These are phyloP conservation scores for Gymnothorax reevesii DNA, from an alignment of 2,797 vertebrate species.

Conservation along the genomic window DNA sequence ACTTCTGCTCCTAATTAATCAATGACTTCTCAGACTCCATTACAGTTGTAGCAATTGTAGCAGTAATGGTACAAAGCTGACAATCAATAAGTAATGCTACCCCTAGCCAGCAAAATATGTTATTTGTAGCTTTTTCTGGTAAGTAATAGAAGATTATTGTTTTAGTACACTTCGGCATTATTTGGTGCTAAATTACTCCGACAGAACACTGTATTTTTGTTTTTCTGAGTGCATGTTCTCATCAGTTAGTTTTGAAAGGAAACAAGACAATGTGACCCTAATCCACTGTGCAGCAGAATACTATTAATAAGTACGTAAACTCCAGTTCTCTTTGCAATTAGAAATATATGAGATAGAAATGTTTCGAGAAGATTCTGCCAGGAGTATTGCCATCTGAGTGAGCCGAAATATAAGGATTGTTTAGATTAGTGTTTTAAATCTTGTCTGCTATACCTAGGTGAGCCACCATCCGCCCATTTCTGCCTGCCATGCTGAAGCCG, in stretches of 20 bases:
- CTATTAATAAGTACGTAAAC: neutral
- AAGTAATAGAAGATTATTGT: too few species aligned
- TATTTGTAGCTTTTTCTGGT: too few species aligned
- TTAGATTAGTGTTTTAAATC: neutral
- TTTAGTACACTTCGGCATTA: too few species aligned
- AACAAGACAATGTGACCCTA: too few species aligned
- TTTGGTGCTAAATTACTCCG: too few species aligned
- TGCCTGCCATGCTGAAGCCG: constrained; percentile 86
- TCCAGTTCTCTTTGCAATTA: neutral
- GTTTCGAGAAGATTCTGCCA: neutral
- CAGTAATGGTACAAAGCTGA: too few species aligned
- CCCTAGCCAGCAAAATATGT: too few species aligned
- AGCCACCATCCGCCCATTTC: constrained; percentile 92
- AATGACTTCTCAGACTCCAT: neutral
- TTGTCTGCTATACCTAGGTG: constrained; percentile 68
- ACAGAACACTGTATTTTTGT: too few species aligned
- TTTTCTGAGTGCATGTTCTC: too few species aligned
- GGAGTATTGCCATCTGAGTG: neutral
- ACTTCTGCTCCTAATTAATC: neutral
- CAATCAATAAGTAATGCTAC: too few species aligned
- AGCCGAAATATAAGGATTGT: neutral
- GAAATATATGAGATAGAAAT: neutral
- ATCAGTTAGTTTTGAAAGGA: neutral
- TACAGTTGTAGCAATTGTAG: neutral
- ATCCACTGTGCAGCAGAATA: neutral